Evolutionary conservation across 2,888 invertebrate genomes (phyloP), one percentile per base, ranked within the genome.

Genomic region (Lasius fuliginosus): DNA sequence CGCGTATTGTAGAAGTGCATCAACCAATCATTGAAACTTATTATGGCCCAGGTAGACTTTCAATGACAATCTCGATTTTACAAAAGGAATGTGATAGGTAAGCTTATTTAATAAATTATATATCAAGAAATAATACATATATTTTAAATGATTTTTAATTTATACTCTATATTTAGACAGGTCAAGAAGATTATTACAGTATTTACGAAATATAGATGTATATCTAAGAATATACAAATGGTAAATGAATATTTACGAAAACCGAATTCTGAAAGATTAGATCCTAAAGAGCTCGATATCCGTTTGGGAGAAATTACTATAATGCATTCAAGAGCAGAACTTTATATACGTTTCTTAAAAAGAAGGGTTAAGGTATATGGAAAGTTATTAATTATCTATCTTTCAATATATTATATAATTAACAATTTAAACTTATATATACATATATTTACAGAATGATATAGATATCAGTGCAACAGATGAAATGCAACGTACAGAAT

Each of bases 231-330:
- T 92, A 96, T 97, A 18, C 96, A 96, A 85, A 95, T 96, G 86
- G 96, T 97, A 36, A 96, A 96, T 83, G 97, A 97, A 69, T 95
- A 96, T 77, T 95, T 96, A 64, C 95, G 96, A 81, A 95, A 94
- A 85, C 92, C 94, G 71, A 94, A 79, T 83, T 93, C 94, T 1
- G 97, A 97, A 84, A 96, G 96, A 91, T 94, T 96, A 27, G 98
- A 98, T 95, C 97, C 98, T 0, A 97, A 98, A 92, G 97, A 97
- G 91, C 96, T 98, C 81, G 99, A 99, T 95, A 96, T 97, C 0
- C 95, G 98, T 65, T 96, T 99, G 84, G 97, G 97, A 0, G 99
- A 99, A 95, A 96, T 99, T 84, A 98, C 99, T 0, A 96, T 99
- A 69, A 97, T 99, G 95, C 99, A 99, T 95, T 97, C 98, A 0